Base-by-base conservation (phyloP, 23 tunicate species). In the Ciona savignyi region DNA sequence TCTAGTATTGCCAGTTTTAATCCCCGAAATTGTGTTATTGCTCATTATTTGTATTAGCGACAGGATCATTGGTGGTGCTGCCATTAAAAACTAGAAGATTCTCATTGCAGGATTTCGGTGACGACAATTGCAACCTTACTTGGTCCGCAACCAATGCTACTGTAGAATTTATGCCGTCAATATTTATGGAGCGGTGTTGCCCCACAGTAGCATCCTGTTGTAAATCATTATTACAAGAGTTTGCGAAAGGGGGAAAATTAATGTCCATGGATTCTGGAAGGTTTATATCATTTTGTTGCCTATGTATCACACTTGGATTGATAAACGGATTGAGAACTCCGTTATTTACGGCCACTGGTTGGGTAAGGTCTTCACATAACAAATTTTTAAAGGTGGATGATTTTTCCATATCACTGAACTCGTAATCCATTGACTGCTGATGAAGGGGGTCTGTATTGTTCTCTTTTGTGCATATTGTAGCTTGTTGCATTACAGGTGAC, bases 91-190 rank as follows among this genome's bases (percentile, higher is more conserved):
- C 15, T 6, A 6, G 9, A 6, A 6, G 56, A 42, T 42, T 42
- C 11, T 42, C 56, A 9, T 42, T 9, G 15, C 56, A 42, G 9
- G 56, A 42, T 42, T 42, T 42, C 15, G 56, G 56, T 42, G 56
- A 42, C 9, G 56, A 42, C 56, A 42, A 42, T 63, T 81, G 86
- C 30, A 62, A 77, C 0, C 67, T 61, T 60, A 81, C 65, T 81
- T 81, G 78, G 22, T 81, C 77, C 0, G 86, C 56, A 1, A 81
- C 86, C 11, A 65, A 30, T 22, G 77, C 78, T 34, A 81, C 86
- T 25, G 86, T 81, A 29, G 86, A 74, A 32, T 81, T 73, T 1
- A 81, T 48, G 51, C 74, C 65, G 62, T 73, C 86, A 73, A 81
- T 73, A 63, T 81, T 81, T 35, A 81, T 67, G 20, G 73, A 27